Evolutionary conservation across 2,113 vertebrate species (phyloP), one percentile per base, ranked within the genome.

Genomic region (Heptranchias perlo): DNA sequence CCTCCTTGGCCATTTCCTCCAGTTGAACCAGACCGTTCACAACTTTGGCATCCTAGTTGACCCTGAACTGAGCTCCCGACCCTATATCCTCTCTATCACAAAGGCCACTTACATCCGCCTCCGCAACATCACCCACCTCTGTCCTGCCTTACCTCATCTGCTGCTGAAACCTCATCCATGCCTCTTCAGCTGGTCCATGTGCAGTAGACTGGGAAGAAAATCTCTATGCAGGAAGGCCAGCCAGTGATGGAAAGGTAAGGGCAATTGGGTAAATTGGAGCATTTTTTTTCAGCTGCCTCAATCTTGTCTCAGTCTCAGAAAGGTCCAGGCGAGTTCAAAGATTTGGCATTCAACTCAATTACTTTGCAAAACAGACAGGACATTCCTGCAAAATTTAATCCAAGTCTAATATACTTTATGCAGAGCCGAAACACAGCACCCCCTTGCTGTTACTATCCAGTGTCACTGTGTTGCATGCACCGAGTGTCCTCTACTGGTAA

Each of bases 401-500:
- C 10, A 54, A 89, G 8, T 86, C 7, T 49, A 49, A 31, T 49
- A 8, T 5, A n/a, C 11, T 58, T 91, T 5, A 35, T 61, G 54
- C 87, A 58, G 52, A 3, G 52, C 28, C 35, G 49, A 4, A 18
- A 35, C 35, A 91, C 16, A 44, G 4, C 21, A 61, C 52, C 1
- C 13, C 11, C 18, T 78, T 91, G 69, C 28, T 35, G 8, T 76
- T 6, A 35, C 28, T 76, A 3, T 1, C 28, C 31, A 76, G 76
- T 4, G n/a, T 44, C 21, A 11, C 2, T 58, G 18, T 16, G 21
- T 16, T 31, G 14, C 21, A 0, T 39, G 14, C 18, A 23, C 54
- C n/a, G 35, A 93, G 35, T 62, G 89, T 21, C 89, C 89, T 64
- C 89, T 93, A 7, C 89, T 93, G 89, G 58, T 93, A n/a, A 61